These are phyloP conservation scores for Dromius quadrimaculatus DNA, from an alignment of 2,888 invertebrate species.

Conservation along the genomic window DNA sequence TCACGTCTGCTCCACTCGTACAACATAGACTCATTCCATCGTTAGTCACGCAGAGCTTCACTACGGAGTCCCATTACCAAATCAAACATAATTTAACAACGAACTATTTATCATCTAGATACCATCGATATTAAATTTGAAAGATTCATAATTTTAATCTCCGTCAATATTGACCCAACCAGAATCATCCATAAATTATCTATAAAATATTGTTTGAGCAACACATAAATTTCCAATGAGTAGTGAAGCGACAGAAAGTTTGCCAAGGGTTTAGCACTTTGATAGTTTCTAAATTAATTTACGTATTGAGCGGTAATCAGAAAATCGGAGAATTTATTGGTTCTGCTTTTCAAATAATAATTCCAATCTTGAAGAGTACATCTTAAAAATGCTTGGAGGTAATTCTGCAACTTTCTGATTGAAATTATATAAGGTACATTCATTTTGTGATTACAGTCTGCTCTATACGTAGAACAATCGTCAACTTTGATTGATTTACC, in stretches of 20 bases:
- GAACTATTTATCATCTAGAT: constrained; percentile 21
- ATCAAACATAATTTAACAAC: constrained; percentile 29
- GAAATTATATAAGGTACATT: too few relatives aligned
- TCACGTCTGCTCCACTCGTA: neutral
- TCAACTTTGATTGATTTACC: too few relatives aligned
- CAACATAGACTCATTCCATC: neutral
- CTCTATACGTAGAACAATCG: too few relatives aligned
- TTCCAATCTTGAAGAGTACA: too few relatives aligned
- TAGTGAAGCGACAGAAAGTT: constrained; percentile 5
- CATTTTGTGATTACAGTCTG: too few relatives aligned
- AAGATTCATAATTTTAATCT: constrained; percentile 28
- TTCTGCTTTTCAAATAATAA: too few relatives aligned
- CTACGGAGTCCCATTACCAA: constrained; percentile 21
- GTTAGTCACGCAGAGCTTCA: constrained; percentile 23
- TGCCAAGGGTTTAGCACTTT: constrained; percentile 38
- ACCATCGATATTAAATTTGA: constrained; percentile 16
- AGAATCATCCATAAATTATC: constrained; percentile 23
- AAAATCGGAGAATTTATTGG: too few relatives aligned
- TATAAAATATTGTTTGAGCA: constrained; percentile 29
- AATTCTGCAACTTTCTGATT: too few relatives aligned
- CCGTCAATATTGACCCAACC: constrained; percentile 27
- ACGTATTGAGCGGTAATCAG: constrained; percentile 37
- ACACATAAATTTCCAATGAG: constrained; percentile 23
- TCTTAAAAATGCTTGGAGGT: too few relatives aligned
- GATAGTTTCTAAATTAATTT: constrained; percentile 35